Evolutionary conservation across 2,888 invertebrate genomes (phyloP).

Genomic region (Teinopalpus imperialis): DNA sequence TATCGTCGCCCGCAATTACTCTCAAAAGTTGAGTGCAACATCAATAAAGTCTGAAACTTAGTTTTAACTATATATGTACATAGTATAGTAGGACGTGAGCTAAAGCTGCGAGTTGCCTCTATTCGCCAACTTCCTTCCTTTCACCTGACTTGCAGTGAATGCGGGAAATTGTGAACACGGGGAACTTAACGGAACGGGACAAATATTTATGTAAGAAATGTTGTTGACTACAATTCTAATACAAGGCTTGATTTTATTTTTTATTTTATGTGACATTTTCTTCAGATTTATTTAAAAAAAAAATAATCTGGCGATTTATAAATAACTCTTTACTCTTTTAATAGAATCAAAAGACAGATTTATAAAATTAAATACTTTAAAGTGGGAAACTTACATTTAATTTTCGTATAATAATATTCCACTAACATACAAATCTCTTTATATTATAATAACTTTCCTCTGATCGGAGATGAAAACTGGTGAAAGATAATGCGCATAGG

Average conservation of each 20-base stretch:
- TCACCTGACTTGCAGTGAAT: slow-evolving; percentile 21
- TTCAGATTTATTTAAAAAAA: too few relatives aligned
- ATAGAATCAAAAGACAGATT: too few relatives aligned
- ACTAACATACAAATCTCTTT: too few relatives aligned
- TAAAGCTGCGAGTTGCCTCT: slow-evolving; percentile 13
- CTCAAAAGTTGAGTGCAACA: slow-evolving; percentile 3
- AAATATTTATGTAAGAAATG: slow-evolving; percentile 21
- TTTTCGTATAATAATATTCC: too few relatives aligned
- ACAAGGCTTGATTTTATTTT: neutral
- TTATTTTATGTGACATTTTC: too few relatives aligned
- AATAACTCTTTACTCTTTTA: too few relatives aligned
- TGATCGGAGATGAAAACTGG: too few relatives aligned
- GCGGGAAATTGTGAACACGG: slow-evolving; percentile 24
- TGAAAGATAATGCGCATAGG: too few relatives aligned
- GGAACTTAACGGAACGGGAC: slow-evolving; percentile 21
- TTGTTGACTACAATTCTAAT: neutral
- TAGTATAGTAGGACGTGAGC: slow-evolving; percentile 5
- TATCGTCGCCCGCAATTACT: slow-evolving; percentile 2
- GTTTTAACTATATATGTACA: slow-evolving; percentile 9
- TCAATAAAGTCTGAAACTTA: slow-evolving; percentile 14
- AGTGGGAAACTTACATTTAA: too few relatives aligned
- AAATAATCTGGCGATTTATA: too few relatives aligned
- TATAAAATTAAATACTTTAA: too few relatives aligned
- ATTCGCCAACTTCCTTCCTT: slow-evolving; percentile 24
- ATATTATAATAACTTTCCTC: too few relatives aligned